Evolutionary conservation across 2,888 invertebrate genomes (phyloP), one percentile per base, ranked within the genome.

Genomic region (Bimastos eiseni): DNA sequence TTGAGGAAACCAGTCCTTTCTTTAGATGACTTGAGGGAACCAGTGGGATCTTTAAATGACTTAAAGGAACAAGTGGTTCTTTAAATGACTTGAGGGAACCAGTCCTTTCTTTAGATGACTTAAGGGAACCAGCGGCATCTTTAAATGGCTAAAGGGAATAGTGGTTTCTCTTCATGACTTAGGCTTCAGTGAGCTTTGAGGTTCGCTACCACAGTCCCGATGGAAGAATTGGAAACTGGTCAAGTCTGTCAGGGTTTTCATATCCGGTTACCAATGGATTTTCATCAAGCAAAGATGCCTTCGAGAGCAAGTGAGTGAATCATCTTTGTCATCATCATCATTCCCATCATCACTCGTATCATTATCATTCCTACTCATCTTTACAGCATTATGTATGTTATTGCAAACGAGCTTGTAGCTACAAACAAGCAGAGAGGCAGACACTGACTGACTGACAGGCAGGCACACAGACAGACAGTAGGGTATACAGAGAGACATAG

Each of bases 111-210:
- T n/a, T n/a, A n/a, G n/a, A n/a, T n/a, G n/a, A n/a, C n/a, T n/a
- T n/a, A n/a, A n/a, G n/a, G n/a, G n/a, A n/a, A n/a, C n/a, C n/a
- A n/a, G n/a, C 24, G 1, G 1, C n/a, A n/a, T n/a, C n/a, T n/a
- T n/a, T n/a, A n/a, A n/a, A n/a, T n/a, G n/a, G n/a, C n/a, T n/a
- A n/a, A n/a, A n/a, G 30, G 8, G 3, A 11, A 0, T 6, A 88
- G 34, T 1, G 24, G 37, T 88, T 38, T 37, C 38, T 38, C 8
- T 17, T 21, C 5, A 89, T 91, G n/a, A 30, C 41, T 15, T 94
- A 97, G 97, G 96, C 96, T n/a, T 95, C 96, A 38, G 95, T 97
- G 17, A 96, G 96, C 91, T 96, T 97, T 93, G 97, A 97, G 94
- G 96, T 97, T 96, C 97, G 92, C 83, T 95, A 95, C 92, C 92